These are phyloP conservation scores for Cotesia glomerata DNA, from an alignment of 1,140 invertebrate genomes.

Conservation along the genomic window DNA sequence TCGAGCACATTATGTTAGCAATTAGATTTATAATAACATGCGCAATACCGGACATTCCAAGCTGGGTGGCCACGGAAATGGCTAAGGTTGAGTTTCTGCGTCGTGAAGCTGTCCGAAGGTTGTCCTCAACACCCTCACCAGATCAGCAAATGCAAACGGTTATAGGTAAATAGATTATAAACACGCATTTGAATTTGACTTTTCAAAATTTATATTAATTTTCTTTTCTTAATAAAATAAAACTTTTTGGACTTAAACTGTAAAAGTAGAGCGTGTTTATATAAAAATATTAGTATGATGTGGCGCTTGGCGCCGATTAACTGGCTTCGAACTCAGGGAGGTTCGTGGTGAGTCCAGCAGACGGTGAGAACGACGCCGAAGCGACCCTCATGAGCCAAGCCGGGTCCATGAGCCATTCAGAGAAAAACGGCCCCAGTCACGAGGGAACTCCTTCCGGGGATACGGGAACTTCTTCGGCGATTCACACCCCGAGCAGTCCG, in stretches of 20 bases:
- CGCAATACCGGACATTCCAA: constrained; percentile 89
- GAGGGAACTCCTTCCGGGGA: constrained; percentile 35
- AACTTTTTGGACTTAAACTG: no score
- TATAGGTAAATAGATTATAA: constrained; percentile 51
- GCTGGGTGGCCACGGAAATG: constrained; percentile 89
- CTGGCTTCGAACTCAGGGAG: constrained; percentile 48
- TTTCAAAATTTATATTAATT: no score
- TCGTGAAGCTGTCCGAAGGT: constrained; percentile 69
- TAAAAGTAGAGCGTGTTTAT: no score
- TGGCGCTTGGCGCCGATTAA: constrained; percentile 12
- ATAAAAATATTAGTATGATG: not conserved
- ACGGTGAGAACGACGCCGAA: constrained; percentile 52
- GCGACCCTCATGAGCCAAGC: not conserved
- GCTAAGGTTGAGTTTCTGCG: constrained; percentile 84
- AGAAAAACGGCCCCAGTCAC: constrained; percentile 24
- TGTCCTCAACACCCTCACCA: constrained; percentile 62
- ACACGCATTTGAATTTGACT: not conserved
- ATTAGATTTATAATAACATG: constrained; percentile 82
- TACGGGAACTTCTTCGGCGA: constrained; percentile 36
- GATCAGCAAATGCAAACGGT: constrained; percentile 57
- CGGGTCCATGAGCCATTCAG: not conserved
- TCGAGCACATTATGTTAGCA: constrained; percentile 89
- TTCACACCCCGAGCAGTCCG: constrained; percentile 47
- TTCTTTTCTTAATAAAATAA: no score
- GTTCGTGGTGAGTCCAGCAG: constrained; percentile 62